Percentiles rank a stretch among this genome's conserved stretches.
Evolutionary conservation across 1,140 invertebrate species (phyloP).

Genomic region (Saccostrea echinata): DNA sequence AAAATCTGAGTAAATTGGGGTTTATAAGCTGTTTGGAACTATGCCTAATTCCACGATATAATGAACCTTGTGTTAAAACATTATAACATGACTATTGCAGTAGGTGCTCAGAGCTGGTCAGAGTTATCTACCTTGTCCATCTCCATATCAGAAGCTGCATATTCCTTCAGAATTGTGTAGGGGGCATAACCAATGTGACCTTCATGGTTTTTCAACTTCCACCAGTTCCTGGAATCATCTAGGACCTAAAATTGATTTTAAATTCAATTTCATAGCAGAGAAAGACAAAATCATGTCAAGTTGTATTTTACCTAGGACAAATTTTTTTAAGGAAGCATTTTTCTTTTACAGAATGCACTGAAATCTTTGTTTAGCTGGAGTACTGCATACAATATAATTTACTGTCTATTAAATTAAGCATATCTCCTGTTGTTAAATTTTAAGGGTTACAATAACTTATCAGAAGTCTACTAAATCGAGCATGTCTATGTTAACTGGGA

Average conservation of each 20-base stretch:
- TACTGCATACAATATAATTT: too few relatives aligned
- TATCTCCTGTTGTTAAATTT: too few relatives aligned
- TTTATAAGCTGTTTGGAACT: background rate
- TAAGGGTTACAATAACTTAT: too few relatives aligned
- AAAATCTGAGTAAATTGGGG: background rate
- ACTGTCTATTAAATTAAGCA: too few relatives aligned
- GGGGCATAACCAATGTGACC: slow-evolving; percentile 96
- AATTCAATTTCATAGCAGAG: background rate
- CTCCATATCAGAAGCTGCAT: slow-evolving; percentile 57
- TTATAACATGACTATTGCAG: background rate
- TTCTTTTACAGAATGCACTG: too few relatives aligned
- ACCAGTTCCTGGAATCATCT: slow-evolving; percentile 98
- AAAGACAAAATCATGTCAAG: background rate
- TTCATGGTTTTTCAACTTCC: slow-evolving; percentile 94
- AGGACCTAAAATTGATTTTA: slow-evolving; percentile 79
- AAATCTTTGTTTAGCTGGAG: too few relatives aligned
- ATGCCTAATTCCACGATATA: background rate
- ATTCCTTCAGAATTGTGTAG: slow-evolving; percentile 94
- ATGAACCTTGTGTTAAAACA: background rate
- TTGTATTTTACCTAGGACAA: too few relatives aligned
- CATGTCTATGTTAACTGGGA: too few relatives aligned
- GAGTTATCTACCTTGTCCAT: slow-evolving; percentile 45
- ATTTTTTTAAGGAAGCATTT: too few relatives aligned
- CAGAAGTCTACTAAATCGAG: too few relatives aligned
- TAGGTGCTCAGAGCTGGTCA: background rate